Evolutionary conservation across 2,797 vertebrate species (phyloP).

Genomic region (Amniataba percoides): DNA sequence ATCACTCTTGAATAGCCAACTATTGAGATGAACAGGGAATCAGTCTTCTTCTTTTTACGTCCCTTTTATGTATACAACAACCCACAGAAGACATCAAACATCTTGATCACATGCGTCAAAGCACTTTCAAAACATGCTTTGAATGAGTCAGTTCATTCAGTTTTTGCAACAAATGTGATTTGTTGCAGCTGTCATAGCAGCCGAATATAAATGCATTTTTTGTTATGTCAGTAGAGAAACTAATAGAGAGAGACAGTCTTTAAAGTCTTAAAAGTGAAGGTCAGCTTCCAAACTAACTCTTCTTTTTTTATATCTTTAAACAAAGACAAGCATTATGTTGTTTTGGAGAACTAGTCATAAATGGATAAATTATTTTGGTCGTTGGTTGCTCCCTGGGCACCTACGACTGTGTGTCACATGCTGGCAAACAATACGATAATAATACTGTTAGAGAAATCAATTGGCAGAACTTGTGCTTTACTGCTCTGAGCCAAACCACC

Average conservation of each 20-base stretch:
- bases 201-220: conserved; percentile 1
- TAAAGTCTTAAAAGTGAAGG: not conserved
- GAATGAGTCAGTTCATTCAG: conserved; percentile 27
- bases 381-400: conserved; percentile 22
- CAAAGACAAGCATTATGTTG: conserved; percentile 14
- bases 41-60: not conserved
- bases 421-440: conserved; percentile 14
- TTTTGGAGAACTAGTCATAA: not conserved
- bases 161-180: conserved; percentile 13
- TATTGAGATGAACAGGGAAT: not conserved
- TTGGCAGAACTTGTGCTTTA: conserved; percentile 18
- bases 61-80: not conserved
- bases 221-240: conserved; percentile 2
- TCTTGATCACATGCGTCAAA: conserved; percentile 25
- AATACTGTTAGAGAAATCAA: conserved; percentile 20
- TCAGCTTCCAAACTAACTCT: not conserved
- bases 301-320: not conserved
- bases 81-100: conserved; percentile 7
- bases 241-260: conserved; percentile 5
- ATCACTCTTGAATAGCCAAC: not conserved
- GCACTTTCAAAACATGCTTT: conserved; percentile 16
- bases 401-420: conserved; percentile 45
- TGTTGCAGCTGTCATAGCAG: conserved; percentile 12
- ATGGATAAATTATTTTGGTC: conserved; percentile 3
- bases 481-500: conserved; percentile 40